Evolutionary conservation across 2,797 vertebrate genomes (phyloP).

Genomic region (Rhodeus uyekii): DNA sequence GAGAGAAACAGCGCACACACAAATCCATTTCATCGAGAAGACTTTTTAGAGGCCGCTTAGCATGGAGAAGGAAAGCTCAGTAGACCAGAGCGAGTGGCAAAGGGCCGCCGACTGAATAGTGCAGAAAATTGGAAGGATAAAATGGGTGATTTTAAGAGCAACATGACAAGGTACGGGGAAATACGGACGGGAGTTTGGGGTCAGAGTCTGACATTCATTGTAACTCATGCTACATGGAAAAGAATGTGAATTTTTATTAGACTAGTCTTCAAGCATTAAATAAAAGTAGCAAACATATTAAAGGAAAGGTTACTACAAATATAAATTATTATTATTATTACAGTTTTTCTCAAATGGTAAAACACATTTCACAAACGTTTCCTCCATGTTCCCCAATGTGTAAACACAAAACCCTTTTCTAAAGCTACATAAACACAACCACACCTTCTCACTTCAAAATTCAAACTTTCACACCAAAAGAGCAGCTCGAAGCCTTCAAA

Average conservation of each 20-base stretch:
- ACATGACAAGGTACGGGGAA: conserved; percentile 27
- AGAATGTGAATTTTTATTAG: conserved; percentile 15
- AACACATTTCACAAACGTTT: no score
- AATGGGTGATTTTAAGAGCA: conserved; percentile 35
- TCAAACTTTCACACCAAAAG: no score
- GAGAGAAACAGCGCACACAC: conserved; percentile 63
- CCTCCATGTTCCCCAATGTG: no score
- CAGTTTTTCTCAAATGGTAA: no score
- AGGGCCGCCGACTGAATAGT: conserved; percentile 39
- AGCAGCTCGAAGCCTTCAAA: no score
- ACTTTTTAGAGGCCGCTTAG: conserved; percentile 50
- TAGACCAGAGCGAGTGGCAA: conserved; percentile 42
- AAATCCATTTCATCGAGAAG: conserved; percentile 58
- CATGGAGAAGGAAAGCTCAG: conserved; percentile 28
- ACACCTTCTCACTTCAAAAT: no score
- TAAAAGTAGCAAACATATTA: background rate
- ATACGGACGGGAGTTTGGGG: conserved; percentile 12
- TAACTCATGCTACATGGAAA: background rate
- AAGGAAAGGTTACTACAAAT: background rate
- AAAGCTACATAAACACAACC: no score
- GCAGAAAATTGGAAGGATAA: conserved; percentile 35
- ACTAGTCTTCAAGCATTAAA: background rate
- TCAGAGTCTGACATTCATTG: conserved; percentile 28
- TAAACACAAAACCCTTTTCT: no score
- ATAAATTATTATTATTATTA: no score